A percentile compares a stretch with the other conserved stretches of the same genome.
These are phyloP conservation scores for Polypedilum vanderplanki DNA, from an alignment of 1,140 invertebrate species.

Conservation along the genomic window DNA sequence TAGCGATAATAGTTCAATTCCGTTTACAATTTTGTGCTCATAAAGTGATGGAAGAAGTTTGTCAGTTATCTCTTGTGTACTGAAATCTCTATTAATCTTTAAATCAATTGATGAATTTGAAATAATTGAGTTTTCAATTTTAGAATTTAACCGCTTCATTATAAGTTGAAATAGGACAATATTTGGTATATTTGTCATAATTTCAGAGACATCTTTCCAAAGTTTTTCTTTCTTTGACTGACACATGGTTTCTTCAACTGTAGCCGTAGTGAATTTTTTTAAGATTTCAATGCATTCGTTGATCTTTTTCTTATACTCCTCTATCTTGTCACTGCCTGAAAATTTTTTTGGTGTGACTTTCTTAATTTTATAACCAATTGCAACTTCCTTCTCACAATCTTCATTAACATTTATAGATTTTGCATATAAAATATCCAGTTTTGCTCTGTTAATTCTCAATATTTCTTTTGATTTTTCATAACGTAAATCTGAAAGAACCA, in stretches of 20 bases:
- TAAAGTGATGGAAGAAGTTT: background rate
- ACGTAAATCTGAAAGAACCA: too few relatives aligned
- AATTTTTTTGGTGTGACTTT: background rate
- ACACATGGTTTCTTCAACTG: background rate
- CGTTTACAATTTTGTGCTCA: background rate
- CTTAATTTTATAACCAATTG: background rate
- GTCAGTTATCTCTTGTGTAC: background rate
- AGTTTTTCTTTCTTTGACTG: background rate
- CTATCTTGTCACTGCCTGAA: background rate
- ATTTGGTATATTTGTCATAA: background rate
- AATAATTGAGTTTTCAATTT: background rate
- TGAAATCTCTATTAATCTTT: background rate
- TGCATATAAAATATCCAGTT: background rate
- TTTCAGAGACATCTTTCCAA: background rate
- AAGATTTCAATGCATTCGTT: background rate
- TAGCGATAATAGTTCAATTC: background rate
- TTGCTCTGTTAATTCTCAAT: background rate
- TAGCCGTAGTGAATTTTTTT: background rate
- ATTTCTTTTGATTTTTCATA: too few relatives aligned
- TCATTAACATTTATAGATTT: background rate
- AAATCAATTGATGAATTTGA: background rate
- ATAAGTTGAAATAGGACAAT: background rate
- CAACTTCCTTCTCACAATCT: background rate
- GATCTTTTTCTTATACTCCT: background rate
- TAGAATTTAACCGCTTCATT: background rate